Evolutionary conservation across 64 coral and sea anemone species (phyloP).

Genomic region (Stichodactyla mertensii): DNA sequence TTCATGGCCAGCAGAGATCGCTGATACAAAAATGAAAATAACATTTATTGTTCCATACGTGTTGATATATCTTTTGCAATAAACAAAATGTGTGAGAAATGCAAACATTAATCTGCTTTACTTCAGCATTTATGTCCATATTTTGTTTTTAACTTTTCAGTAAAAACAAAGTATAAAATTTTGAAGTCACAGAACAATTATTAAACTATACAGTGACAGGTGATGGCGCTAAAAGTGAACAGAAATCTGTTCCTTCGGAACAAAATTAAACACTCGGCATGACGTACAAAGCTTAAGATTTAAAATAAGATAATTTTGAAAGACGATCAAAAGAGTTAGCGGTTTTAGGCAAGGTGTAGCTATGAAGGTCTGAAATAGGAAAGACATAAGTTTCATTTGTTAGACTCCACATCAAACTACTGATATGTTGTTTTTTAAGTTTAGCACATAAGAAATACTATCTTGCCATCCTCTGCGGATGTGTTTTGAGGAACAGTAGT

Average conservation of each 20-base stretch:
- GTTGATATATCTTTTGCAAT: neutral
- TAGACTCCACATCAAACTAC: neutral
- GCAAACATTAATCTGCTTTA: neutral
- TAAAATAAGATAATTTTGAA: neutral
- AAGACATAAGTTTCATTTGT: neutral
- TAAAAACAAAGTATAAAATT: neutral
- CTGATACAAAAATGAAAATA: neutral
- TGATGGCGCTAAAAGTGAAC: neutral
- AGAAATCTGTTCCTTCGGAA: neutral
- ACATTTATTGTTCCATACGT: neutral
- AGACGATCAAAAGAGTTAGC: neutral
- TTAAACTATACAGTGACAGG: neutral
- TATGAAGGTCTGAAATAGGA: neutral
- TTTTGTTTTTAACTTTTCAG: neutral
- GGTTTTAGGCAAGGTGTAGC: neutral
- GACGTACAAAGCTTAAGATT: neutral
- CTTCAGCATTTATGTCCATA: neutral
- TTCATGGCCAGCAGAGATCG: conserved; percentile 13
- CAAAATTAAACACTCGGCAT: neutral
- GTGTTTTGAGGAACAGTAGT: neutral
- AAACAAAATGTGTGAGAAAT: neutral
- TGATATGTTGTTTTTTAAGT: neutral
- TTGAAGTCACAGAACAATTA: neutral
- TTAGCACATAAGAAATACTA: neutral
- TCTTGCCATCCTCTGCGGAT: neutral